Evolutionary conservation across 2,888 invertebrate genomes (phyloP), one percentile per base, ranked within the genome.

Genomic region (Ormyrus pomaceus): DNA sequence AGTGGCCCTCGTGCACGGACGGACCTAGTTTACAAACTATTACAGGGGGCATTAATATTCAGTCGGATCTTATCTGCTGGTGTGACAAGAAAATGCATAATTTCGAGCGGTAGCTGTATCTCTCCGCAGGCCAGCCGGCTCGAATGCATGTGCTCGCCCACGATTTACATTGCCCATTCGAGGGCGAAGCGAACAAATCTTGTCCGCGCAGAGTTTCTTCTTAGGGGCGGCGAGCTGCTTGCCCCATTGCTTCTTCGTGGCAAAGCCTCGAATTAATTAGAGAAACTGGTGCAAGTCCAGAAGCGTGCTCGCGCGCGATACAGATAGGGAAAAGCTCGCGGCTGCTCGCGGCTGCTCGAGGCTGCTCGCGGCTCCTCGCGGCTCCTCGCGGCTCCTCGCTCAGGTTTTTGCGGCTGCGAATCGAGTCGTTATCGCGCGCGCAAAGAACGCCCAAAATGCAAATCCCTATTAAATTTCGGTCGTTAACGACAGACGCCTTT

Each of bases 71-170:
- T 88, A 88, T 88, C 88, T 86, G 83, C 83, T 86, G 85, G 85
- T 85, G 86, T 87, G 89, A 89, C 89, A 89, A 89, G 89, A 89
- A 89, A 88, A 88, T 89, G 88, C 89, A 89, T 89, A 89, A 89
- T 89, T 89, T 85, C 87, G 83, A 19, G 48, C 83, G 83, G 81
- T 83, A 83, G 58, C 46, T 84, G 77, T 64, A 83, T 82, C 76
- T 80, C 77, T 56, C 78, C 51, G n/a, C 45, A 45, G 46, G 51
- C 45, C 45, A 2, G 46, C 7, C 6, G n/a, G 10, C 48, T 75
- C 55, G 55, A 73, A 64, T 56, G 46, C 5, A 8, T 48, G 50
- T 34, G 2, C 45, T 11, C 76, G 78, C 82, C 61, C 78, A 77
- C 76, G 74, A 71, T 82, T 83, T 82, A 75, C 79, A 55, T 62